A percentile compares a stretch with the other conserved stretches of the same genome.
Conservation (phyloP, 2,888 invertebrate genomes). For the Uloborus plumipes region DNA sequence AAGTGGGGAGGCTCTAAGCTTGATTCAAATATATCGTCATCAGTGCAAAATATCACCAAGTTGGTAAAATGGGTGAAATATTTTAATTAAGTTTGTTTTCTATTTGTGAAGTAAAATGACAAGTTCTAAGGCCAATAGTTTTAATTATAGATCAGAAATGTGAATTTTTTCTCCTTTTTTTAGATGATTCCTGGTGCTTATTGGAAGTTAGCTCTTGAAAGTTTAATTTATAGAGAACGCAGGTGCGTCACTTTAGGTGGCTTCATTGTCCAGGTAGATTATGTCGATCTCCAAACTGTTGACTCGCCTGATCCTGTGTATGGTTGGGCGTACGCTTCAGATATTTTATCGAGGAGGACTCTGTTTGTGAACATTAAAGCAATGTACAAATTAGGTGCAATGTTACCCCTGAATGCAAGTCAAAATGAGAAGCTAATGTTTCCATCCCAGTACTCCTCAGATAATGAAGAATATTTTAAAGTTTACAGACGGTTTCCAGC, state of each 20-base stretch:
- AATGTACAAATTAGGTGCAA: constrained; percentile 37
- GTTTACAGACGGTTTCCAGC: constrained; percentile 34
- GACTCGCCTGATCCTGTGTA: constrained; percentile 41
- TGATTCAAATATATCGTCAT: too few relatives aligned
- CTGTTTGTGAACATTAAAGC: constrained; percentile 53
- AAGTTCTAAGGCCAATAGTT: too few relatives aligned
- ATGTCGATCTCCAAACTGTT: constrained; percentile 40
- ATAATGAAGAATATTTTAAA: constrained; percentile 39
- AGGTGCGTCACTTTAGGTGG: constrained; percentile 47
- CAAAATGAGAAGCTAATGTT: constrained; percentile 37
- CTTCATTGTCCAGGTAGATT: constrained; percentile 54
- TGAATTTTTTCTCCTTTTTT: background rate
- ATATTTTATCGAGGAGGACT: constrained; percentile 22
- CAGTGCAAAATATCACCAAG: too few relatives aligned
- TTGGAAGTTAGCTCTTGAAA: constrained; percentile 39
- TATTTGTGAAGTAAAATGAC: too few relatives aligned
- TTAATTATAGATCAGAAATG: too few relatives aligned
- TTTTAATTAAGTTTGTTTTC: too few relatives aligned
- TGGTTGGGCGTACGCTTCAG: constrained; percentile 49
- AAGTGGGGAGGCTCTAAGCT: too few relatives aligned
- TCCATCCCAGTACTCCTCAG: constrained; percentile 33
- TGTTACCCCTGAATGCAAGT: constrained; percentile 22
- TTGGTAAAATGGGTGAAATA: too few relatives aligned
- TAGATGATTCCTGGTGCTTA: constrained; percentile 60
- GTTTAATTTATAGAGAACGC: constrained; percentile 30